Base-by-base conservation (phyloP, 2,797 vertebrate genomes). In the Erpetoichthys calabaricus region DNA sequence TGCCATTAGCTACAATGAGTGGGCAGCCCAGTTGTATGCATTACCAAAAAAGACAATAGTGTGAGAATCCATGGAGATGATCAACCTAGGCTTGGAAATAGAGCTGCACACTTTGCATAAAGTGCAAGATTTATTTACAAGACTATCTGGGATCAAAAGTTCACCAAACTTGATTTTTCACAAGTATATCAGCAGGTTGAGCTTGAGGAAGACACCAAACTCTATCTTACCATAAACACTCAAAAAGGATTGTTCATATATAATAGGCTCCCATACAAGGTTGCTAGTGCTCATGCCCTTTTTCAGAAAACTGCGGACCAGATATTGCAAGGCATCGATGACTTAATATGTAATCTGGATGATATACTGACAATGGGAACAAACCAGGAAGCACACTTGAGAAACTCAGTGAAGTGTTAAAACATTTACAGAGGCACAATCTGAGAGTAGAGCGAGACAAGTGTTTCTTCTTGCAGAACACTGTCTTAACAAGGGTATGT, bases 1-100 rank as follows among this genome's bases (percentile, higher is more conserved):
- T 51, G 47, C 60, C 42, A 44, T 44, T 44, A 50, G 47, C 9
- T 62, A 61, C 10, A 57, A 58, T 53, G 56, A 65, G 42, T 65
- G 61, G 64, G 53, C 45, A 45, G 56, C 57, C 52, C 57, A 42
- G 3, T 58, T 41, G 5, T 51, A 7, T 58, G 57, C 45, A 25
- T 44, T 51, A 42, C 47, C n/a, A 49, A 49, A 49, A 7, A 7
- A 49, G 47, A 25, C 45, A 50, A 41, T 25, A 6, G 57, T 44
- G 42, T 58, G 25, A 6, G 49, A 4, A 52, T 58, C 5, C 51
- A 57, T 51, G 42, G 10, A 56, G 61, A 62, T 41, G 4, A 58
- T 58, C 4, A 62, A 62, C 7, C 45, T 57, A 3, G 55, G 60
- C 45, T 55, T 58, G 3, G 3, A 61, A 4, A 56, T 57, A 9